Percentiles rank a stretch among this genome's conserved stretches.
Conservation (phyloP, 1,140 invertebrate genomes). For the Apis dorsata region DNA sequence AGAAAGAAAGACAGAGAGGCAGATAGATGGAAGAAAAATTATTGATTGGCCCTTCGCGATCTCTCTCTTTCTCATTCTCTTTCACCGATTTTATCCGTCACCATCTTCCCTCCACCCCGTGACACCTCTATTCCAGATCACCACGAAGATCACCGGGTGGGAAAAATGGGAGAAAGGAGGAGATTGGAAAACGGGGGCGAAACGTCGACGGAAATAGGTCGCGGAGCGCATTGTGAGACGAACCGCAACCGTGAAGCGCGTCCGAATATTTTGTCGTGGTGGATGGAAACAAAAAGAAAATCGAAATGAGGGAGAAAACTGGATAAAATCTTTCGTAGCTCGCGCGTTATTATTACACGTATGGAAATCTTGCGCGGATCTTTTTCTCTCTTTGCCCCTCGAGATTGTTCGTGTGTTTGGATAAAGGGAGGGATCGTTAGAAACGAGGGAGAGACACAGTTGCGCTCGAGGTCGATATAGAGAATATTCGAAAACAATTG, state of each 20-base stretch:
- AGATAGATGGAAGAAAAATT: conserved; percentile 50
- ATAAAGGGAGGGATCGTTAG: neutral
- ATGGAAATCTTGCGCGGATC: neutral
- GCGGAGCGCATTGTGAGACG: neutral
- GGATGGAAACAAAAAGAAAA: neutral
- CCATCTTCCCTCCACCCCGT: neutral
- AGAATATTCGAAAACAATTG: neutral
- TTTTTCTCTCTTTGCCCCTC: neutral
- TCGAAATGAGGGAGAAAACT: no score
- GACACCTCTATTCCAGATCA: neutral
- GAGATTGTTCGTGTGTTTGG: neutral
- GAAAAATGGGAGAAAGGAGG: conserved; percentile 6
- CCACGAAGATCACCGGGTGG: neutral
- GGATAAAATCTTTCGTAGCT: neutral
- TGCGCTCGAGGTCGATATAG: neutral
- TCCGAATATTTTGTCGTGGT: conserved; percentile 5
- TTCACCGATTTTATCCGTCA: conserved; percentile 7
- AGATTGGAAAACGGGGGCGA: neutral
- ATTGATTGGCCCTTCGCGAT: conserved; percentile 67
- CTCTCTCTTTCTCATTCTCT: neutral
- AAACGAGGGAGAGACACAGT: conserved; percentile 17
- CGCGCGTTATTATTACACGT: neutral
- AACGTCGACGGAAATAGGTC: conserved; percentile 7
- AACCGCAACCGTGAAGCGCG: neutral
- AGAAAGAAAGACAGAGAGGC: neutral